A percentile compares a stretch with the other conserved stretches of the same genome.
Conservation (phyloP, 2,797 vertebrate genomes). For the Ispidina lecontei region DNA sequence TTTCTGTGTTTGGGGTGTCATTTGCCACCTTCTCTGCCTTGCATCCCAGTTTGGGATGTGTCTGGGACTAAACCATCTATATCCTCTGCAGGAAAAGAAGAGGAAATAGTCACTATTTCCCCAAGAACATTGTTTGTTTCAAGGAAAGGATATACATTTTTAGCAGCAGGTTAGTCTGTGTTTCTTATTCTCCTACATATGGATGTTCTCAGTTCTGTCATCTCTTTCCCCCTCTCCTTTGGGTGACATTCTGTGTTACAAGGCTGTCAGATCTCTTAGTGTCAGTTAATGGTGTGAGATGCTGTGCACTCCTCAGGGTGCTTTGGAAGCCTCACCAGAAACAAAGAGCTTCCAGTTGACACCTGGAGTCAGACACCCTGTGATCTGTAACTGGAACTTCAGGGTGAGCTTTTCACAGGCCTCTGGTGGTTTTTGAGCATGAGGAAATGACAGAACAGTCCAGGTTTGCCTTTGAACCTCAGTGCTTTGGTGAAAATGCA, state of each 20-base stretch:
- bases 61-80: not conserved
- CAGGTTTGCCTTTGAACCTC: not conserved
- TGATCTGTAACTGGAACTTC: not conserved
- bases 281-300: conserved; percentile 1
- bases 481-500: not conserved
- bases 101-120: conserved; percentile 82
- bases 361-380: not conserved
- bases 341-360: not conserved
- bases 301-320: not conserved
- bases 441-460: not conserved
- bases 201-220: not conserved
- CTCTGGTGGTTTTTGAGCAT: not conserved
- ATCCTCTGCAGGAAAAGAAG: conserved; percentile 79
- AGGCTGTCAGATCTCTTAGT: not conserved
- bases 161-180: conserved; percentile 85
- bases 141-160: conserved; percentile 84
- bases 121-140: conserved; percentile 88
- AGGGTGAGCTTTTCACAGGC: not conserved
- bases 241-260: not conserved
- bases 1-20: not conserved
- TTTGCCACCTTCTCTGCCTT: not conserved
- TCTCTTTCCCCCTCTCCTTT: not conserved
- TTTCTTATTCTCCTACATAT: not conserved
- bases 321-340: not conserved
- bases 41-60: not conserved